Percentiles rank a stretch among this genome's conserved stretches.
phyloP scores from a whole-genome alignment of 2,113 vertebrate genomes.

The Callorhinus ursinus region DNA sequence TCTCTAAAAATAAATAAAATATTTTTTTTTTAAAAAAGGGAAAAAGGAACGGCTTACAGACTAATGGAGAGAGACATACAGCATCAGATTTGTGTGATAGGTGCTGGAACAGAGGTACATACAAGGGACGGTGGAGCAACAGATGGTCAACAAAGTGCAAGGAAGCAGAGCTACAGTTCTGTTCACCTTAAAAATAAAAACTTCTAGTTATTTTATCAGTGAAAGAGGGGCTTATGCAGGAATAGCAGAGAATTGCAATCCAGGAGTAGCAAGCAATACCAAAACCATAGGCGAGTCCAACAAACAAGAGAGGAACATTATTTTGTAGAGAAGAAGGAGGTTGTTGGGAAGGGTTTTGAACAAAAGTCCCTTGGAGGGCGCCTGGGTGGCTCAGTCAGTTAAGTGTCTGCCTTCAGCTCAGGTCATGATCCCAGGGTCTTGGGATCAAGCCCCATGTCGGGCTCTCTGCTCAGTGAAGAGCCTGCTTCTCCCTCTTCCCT shows the following conservation, averaged over 20 bases:
- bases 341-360: background rate
- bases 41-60: background rate
- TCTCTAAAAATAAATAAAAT: no score
- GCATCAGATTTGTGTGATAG: background rate
- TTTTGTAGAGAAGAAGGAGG: background rate
- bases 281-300: background rate
- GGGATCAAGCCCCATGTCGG: background rate
- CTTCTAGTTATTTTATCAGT: background rate
- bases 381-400: background rate
- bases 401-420: background rate
- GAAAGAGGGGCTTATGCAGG: background rate
- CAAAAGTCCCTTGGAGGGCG: background rate
- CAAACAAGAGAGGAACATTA: background rate
- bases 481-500: background rate
- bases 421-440: background rate
- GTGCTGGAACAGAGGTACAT: background rate
- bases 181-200: background rate
- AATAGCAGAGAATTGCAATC: background rate
- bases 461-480: background rate
- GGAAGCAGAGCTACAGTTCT: background rate
- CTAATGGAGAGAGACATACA: background rate
- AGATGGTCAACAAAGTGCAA: background rate
- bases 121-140: background rate
- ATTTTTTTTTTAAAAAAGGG: no score
- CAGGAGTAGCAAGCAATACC: background rate